Evolutionary conservation across 2,888 invertebrate genomes (phyloP), one percentile per base, ranked within the genome.

Genomic region (Dryobotodes eremita): DNA sequence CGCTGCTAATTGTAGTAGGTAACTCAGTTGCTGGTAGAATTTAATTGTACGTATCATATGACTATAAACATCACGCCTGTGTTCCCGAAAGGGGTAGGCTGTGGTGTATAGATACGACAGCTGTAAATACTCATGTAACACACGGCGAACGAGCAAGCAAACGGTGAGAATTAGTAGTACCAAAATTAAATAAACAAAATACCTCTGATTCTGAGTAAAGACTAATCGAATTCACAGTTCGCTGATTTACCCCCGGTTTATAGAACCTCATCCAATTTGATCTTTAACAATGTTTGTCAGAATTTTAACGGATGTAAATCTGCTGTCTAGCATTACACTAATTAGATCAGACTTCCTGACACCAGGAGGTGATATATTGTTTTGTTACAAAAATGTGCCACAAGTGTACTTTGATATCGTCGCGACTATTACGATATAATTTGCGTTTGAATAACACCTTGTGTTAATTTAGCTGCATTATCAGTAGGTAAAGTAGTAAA

Each of bases 1-100:
- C 36, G 46, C 26, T 20, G 42, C 23, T 77, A 74, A 80, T 77
- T 74, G 62, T 15, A 61, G 53, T 42, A 66, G 17, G 15, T 74
- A 62, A 2, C 36, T 36, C 36, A 20, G 17, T 50, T 17, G 23
- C 26, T 62, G 50, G 13, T 50, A 71, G 53, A 75, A 78, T 81
- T 71, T 64, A 81, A 81, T 64, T 77, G 57, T 59, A 53, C 57
- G n/a, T 53, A 46, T 46, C 15, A 59, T 50, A 50, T 17, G 10
- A 26, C 15, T 31, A 31, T 53, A n/a, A 66, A 31, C 2, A 42
- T 55, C 10, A 20, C 10, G 23, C 23, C 2, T 66, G 42, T 66
- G 17, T 55, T 74, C 26, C 10, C 1, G 15, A n/a, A 73, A 10
- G 15, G 6, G n/a, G 57, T n/a, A 31, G 10, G 23, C 48, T 26